These are phyloP conservation scores for Pygmarrhopalites habei DNA, from an alignment of 1,140 invertebrate genomes.

Conservation along the genomic window DNA sequence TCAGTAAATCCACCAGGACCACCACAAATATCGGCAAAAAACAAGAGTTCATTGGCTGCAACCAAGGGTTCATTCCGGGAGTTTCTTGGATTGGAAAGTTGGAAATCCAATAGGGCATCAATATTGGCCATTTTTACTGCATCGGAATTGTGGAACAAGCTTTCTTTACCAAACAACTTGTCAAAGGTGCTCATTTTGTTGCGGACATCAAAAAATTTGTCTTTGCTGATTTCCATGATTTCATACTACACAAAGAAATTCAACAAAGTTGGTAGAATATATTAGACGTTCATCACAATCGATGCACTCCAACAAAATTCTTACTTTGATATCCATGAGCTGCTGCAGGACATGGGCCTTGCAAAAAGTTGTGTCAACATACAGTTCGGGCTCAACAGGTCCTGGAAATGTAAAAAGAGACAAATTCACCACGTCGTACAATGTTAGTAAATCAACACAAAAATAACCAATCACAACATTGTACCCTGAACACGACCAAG, in stretches of 20 bases:
- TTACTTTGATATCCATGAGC: conserved; percentile 36
- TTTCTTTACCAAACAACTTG: conserved; percentile 1
- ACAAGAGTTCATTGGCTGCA: conserved; percentile 54
- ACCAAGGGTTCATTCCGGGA: conserved; percentile 41
- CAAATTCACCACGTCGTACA: too few relatives aligned
- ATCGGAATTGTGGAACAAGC: background rate
- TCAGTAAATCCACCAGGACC: conserved; percentile 85
- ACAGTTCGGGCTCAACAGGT: conserved; percentile 19
- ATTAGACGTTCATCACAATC: background rate
- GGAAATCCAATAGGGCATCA: conserved; percentile 80
- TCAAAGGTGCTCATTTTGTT: background rate
- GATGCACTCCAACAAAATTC: background rate
- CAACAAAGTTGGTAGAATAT: background rate
- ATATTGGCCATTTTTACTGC: conserved; percentile 95
- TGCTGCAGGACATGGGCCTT: conserved; percentile 22
- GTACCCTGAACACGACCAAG: conserved; percentile 16
- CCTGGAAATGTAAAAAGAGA: too few relatives aligned
- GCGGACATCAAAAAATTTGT: background rate
- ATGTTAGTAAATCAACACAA: too few relatives aligned
- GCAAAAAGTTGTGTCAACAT: conserved; percentile 35
- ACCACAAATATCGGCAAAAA: conserved; percentile 96
- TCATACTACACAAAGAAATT: background rate
- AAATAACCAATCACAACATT: too few relatives aligned
- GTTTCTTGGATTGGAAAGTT: conserved; percentile 72
- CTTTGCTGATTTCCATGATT: background rate